Percentiles rank a stretch among this genome's conserved stretches.
Conservation (phyloP, 2,888 invertebrate species). For the Eretmocerus hayati region DNA sequence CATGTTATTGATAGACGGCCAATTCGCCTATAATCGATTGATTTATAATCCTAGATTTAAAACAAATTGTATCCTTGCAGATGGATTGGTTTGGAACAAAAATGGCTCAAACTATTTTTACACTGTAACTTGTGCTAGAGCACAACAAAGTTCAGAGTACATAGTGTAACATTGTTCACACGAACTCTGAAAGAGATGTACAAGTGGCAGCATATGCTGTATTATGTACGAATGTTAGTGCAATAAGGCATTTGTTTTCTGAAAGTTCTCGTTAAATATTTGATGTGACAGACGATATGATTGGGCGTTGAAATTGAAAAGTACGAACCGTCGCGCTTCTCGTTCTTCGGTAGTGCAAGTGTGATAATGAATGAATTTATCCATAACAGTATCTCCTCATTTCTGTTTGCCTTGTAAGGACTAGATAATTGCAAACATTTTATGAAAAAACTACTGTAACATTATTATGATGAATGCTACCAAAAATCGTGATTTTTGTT, state of each 20-base stretch:
- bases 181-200: constrained; percentile 12
- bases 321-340: constrained; percentile 14
- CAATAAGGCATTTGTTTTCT: constrained; percentile 19
- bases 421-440: constrained; percentile 16
- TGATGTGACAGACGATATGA: constrained; percentile 18
- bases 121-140: constrained; percentile 6
- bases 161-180: constrained; percentile 6
- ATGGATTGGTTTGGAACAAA: constrained; percentile 8
- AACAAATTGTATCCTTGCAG: too few species aligned
- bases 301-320: constrained; percentile 3
- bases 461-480: not conserved
- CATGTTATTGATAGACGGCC: constrained; percentile 6
- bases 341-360: constrained; percentile 11
- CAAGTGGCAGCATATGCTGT: constrained; percentile 18
- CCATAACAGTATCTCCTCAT: constrained; percentile 16
- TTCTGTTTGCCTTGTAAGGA: constrained; percentile 18
- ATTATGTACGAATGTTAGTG: constrained; percentile 18
- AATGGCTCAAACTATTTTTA: constrained; percentile 17
- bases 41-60: too few species aligned
- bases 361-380: constrained; percentile 17
- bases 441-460: constrained; percentile 10
- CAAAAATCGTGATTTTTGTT: constrained; percentile 4
- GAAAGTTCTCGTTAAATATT: constrained; percentile 19
- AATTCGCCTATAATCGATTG: constrained; percentile 8
- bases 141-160: constrained; percentile 4